Evolutionary conservation across 2,888 invertebrate genomes (phyloP).

Genomic region (Agrenia bidenticulata): DNA sequence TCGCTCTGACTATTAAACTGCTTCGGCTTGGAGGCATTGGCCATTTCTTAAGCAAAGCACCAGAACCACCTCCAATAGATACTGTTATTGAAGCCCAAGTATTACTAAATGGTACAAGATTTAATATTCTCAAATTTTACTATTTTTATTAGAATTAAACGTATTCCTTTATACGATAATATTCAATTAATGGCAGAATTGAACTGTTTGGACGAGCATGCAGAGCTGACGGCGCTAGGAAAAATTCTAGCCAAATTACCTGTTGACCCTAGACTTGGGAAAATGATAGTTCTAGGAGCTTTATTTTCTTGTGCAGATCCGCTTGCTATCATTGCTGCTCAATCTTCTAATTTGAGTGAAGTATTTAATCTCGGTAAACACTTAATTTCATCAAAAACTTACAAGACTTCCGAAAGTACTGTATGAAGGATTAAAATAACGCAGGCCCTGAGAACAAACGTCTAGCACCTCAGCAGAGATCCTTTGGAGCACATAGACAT

Average conservation of each 20-base stretch:
- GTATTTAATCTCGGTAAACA: conserved; percentile 79
- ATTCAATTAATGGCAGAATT: conserved; percentile 70
- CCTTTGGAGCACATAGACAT: conserved; percentile 79
- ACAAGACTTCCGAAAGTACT: too few species aligned
- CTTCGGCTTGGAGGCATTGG: conserved; percentile 88
- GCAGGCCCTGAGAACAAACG: conserved; percentile 63
- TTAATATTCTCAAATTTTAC: conserved; percentile 19
- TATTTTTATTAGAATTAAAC: conserved; percentile 16
- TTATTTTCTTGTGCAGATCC: conserved; percentile 89
- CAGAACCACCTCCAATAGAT: conserved; percentile 95
- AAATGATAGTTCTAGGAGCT: conserved; percentile 94
- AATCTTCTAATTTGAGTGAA: conserved; percentile 92
- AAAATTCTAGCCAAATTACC: conserved; percentile 90
- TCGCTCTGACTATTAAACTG: conserved; percentile 87
- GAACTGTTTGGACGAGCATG: conserved; percentile 82
- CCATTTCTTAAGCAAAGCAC: conserved; percentile 90
- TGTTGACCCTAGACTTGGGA: conserved; percentile 93
- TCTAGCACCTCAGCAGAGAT: conserved; percentile 79
- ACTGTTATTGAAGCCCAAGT: conserved; percentile 98
- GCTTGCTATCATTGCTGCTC: conserved; percentile 89
- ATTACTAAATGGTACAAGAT: conserved; percentile 59
- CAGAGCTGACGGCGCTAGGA: conserved; percentile 90
- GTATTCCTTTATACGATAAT: conserved; percentile 8
- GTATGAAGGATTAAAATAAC: too few species aligned
- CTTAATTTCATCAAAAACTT: too few species aligned